Base-by-base conservation (phyloP, 2,113 vertebrate species). In the Xyliphius kryptos region DNA sequence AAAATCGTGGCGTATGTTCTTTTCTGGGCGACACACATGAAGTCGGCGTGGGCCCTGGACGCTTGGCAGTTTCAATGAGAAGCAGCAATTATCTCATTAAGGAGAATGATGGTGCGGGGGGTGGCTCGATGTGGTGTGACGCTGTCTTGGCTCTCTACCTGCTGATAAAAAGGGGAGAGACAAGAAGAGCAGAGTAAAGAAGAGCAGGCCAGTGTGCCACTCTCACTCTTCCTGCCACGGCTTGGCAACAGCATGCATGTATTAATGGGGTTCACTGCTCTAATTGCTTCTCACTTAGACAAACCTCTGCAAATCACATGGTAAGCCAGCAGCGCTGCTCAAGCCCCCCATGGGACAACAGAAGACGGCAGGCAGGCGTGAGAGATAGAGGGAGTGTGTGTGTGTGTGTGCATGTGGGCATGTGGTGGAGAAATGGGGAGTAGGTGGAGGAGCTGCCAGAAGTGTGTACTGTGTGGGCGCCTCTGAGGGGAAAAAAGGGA, bases 281-380 rank as follows among this genome's bases (percentile, higher is more conserved):
- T 87, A 88, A 88, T 88, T 88, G 85, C 85, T 86, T 87, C 85
- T 88, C 85, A 87, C 85, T 89, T 88, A 87, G 85, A 87, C 85
- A 89, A 88, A 87, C 86, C 83, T 86, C 81, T 78, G 82, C 80
- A 85, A 87, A 87, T 87, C 84, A 86, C 66, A 78, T 79, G 79
- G 77, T 79, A 77, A 67, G 83, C 83, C 83, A 79, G 77, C 82
- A 83, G 84, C 81, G 59, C 77, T 79, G 81, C 77, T 78, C 67
- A 0, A 61, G 74, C 83, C 83, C 80, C 83, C 78, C 66, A 82
- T 84, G 83, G n/a, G n/a, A n/a, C n/a, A n/a, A 65, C 61, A 41
- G n/a, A n/a, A n/a, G n/a, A n/a, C n/a, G n/a, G n/a, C n/a, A n/a
- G n/a, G n/a, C n/a, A n/a, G n/a, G n/a, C n/a, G n/a, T n/a, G n/a